Base-by-base conservation (phyloP, 2,113 vertebrate species). In the Paradoxurus hermaphroditus region DNA sequence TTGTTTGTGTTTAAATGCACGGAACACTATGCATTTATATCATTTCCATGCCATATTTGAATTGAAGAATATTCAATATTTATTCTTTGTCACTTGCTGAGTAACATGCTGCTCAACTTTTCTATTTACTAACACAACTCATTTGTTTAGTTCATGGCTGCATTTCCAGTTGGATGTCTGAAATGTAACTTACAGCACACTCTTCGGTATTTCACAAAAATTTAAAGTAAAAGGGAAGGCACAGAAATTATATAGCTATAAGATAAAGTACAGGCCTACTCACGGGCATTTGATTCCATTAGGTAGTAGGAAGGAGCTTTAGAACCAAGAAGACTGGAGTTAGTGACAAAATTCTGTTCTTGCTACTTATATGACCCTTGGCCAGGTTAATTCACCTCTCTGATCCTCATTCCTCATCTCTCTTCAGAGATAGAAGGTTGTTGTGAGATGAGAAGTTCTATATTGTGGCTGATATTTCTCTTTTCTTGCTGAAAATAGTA, bases 1-100 rank as follows among this genome's bases (percentile, higher is more conserved):
- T 93, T 98, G 96, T 97, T 98, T 98, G 89, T 96, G 82, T 95
- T 95, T 97, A 98, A 98, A 92, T 93, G 97, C 91, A 85, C 65
- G 86, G 95, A 97, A 91, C 67, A n/a, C 89, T 85, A 95, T 75
- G 94, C 97, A 98, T 99, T 98, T 97, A 97, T 96, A 98, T 97
- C 90, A 88, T 94, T 98, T 97, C 92, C 96, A 86, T 95, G 90
- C 97, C 98, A 98, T 98, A 97, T 98, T 98, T 98, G 96, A 98
- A 94, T 94, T 89, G 97, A 95, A 49, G 97, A 98, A 95, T 94
- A 98, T 98, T 98, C 99, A 99, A 99, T 98, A 99, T 98, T 98
- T 98, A 99, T 98, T 98, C 95, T 78, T 93, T 85, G 44, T 53
- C 87, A 78, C 67, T 97, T 92, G 70, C 81, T 90, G 97, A 98